A percentile compares a stretch with the other conserved stretches of the same genome.
phyloP scores from a whole-genome alignment of 2,888 invertebrate species.

The Aleiodes alternator region DNA sequence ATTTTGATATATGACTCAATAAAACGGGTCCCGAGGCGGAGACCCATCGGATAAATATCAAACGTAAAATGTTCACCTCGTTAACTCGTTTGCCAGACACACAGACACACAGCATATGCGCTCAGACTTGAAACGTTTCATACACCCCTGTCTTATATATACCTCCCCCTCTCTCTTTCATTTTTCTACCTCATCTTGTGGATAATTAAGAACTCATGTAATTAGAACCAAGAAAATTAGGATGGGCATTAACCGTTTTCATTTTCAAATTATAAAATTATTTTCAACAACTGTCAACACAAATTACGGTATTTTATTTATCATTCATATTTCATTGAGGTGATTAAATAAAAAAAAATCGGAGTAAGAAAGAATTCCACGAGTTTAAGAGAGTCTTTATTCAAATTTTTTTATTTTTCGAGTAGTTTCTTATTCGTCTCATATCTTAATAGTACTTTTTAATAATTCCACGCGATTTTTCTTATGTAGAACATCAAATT shows the following conservation, averaged over 20 bases:
- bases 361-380: neutral
- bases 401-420: too few species aligned
- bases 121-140: constrained; percentile 41
- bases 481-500: too few species aligned
- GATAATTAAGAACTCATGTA: constrained; percentile 63
- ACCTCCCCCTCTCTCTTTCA: neutral
- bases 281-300: neutral
- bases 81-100: constrained; percentile 62
- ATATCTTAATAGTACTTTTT: too few species aligned
- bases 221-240: constrained; percentile 60
- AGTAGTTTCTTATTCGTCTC: too few species aligned
- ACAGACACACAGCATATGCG: constrained; percentile 41
- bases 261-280: constrained; percentile 33
- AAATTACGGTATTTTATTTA: constrained; percentile 14
- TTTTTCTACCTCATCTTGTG: constrained; percentile 36
- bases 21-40: constrained; percentile 70
- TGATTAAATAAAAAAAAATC: constrained; percentile 4
- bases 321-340: constrained; percentile 5
- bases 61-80: constrained; percentile 71
- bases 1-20: constrained; percentile 73
- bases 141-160: constrained; percentile 47
- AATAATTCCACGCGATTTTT: too few species aligned
- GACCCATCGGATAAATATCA: constrained; percentile 69
- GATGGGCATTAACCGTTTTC: constrained; percentile 33
- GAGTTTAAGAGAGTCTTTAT: too few species aligned